phyloP scores from a whole-genome alignment of 2,797 vertebrate genomes.

The Otus scops region DNA sequence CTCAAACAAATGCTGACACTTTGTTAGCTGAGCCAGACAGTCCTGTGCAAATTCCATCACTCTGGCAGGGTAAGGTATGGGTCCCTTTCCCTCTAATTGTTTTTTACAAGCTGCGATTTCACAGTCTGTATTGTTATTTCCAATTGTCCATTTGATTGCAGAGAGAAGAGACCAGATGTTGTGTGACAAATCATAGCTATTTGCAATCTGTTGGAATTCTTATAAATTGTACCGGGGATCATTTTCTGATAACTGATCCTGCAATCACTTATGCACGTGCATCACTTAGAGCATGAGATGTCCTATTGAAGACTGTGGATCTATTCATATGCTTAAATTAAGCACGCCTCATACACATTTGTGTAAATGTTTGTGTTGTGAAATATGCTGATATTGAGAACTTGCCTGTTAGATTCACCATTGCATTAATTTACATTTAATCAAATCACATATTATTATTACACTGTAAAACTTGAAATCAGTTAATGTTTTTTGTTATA shows the following conservation, averaged over 20 bases:
- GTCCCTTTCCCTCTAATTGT: constrained; percentile 41
- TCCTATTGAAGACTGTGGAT: background rate
- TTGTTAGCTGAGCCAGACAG: background rate
- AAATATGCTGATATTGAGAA: background rate
- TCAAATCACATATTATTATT: background rate
- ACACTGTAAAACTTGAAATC: background rate
- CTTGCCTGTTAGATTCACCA: background rate
- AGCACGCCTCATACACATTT: background rate
- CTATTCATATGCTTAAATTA: constrained; percentile 11
- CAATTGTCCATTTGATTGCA: constrained; percentile 60
- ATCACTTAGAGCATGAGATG: background rate
- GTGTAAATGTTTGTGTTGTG: background rate
- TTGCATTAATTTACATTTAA: background rate
- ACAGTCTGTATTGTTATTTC: constrained; percentile 51
- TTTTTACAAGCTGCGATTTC: constrained; percentile 43
- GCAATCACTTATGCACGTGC: constrained; percentile 44
- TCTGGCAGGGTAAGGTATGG: constrained; percentile 12
- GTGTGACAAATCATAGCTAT: constrained; percentile 66
- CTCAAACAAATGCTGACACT: background rate
- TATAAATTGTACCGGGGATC: constrained; percentile 27
- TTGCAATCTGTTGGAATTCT: constrained; percentile 70
- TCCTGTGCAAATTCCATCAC: constrained; percentile 19
- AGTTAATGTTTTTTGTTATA: background rate
- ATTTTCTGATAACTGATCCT: constrained; percentile 54
- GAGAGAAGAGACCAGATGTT: constrained; percentile 61